A percentile compares a stretch with the other conserved stretches of the same genome.
Evolutionary conservation across 2,113 vertebrate genomes (phyloP).

Genomic region (Gasterosteus nipponicus): DNA sequence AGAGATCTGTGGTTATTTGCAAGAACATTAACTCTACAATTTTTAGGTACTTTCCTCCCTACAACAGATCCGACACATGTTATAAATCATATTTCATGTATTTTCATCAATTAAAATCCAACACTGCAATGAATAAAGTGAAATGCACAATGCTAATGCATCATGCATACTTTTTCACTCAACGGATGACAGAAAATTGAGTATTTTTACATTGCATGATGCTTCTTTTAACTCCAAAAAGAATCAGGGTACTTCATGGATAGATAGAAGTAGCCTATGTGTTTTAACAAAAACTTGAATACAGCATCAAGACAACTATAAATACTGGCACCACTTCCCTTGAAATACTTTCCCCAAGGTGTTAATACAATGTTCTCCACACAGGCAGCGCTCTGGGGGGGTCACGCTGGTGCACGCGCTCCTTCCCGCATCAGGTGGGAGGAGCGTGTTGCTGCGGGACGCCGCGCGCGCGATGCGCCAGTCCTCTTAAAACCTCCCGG

Average conservation of each 20-base stretch:
- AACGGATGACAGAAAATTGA: too few relatives aligned
- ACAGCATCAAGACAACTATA: neutral
- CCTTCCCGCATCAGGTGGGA: constrained; percentile 53
- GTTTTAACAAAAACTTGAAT: neutral
- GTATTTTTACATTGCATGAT: neutral
- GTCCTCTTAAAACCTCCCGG: constrained; percentile 51
- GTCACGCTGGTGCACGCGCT: constrained; percentile 47
- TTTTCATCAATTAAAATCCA: neutral
- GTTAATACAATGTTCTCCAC: too few relatives aligned
- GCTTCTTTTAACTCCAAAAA: neutral
- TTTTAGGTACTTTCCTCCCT: too few relatives aligned
- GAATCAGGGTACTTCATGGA: neutral
- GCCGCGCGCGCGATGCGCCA: constrained; percentile 58
- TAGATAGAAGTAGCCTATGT: too few relatives aligned
- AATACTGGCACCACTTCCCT: neutral
- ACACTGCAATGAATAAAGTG: neutral
- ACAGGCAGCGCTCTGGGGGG: neutral
- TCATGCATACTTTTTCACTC: neutral
- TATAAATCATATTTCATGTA: neutral
- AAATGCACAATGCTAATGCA: neutral
- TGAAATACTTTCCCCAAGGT: neutral
- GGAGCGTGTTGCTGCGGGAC: constrained; percentile 68
- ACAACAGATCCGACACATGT: neutral
- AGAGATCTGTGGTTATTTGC: neutral
- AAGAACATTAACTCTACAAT: neutral